Evolutionary conservation across 2,113 vertebrate genomes (phyloP), one percentile per base, ranked within the genome.

Genomic region (Sander vitreus): DNA sequence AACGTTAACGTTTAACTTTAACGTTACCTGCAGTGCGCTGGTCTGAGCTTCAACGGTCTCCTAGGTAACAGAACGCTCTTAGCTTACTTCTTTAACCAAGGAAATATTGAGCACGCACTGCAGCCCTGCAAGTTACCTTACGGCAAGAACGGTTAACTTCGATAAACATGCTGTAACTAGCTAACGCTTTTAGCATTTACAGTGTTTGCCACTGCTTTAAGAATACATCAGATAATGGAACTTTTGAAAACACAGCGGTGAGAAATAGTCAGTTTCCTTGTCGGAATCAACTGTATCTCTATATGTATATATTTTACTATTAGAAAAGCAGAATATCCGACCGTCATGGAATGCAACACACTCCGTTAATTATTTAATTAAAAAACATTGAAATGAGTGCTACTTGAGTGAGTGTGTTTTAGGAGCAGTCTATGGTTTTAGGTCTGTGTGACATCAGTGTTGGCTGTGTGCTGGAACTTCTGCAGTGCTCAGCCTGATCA

Each of bases 1-100:
- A 43, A 43, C 10, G 39, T 43, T 43, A 11, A 43, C 7, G 13
- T 27, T 18, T 39, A 30, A 60, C 1, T n/a, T 21, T 21, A 66
- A 4, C 23, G 14, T 27, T 68, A 53, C 63, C 67, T 55, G 23
- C 11, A 4, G 21, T 6, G 27, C 36, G 27, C 6, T 8, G 21
- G 15, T 8, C 25, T 30, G 43, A 2, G 4, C 43, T 69, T 63
- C 18, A 5, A 14, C 9, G 2, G 90, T 93, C 67, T 67, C 85
- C 86, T 50, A 92, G 90, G 92, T 21, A 84, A 93, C 89, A 25
- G 36, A 66, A 91, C 30, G 67, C 76, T 3, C 4, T 15, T 0
- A 8, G 69, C 8, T 7, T 45, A 64, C 19, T 62, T 39, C 7
- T 12, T 1, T 0, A 25, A 3, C 47, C 8, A 11, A 1, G 57